phyloP scores from a whole-genome alignment of 2,797 vertebrate species.

The Helarctos malayanus region DNA sequence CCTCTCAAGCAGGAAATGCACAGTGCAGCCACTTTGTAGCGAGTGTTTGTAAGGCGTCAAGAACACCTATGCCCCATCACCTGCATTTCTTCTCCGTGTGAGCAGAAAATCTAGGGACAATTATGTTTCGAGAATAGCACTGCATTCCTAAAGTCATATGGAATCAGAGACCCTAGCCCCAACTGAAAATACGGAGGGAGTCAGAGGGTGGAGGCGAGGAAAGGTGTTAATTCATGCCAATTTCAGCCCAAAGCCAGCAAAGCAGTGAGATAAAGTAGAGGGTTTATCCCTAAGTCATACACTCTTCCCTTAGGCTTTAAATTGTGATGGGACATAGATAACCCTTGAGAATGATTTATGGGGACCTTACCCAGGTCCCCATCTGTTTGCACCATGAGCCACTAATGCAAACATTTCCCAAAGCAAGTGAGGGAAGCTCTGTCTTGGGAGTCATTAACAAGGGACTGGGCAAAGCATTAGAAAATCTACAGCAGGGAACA shows the following conservation, averaged over 20 bases:
- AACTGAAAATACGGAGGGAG: not conserved
- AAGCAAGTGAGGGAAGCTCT: slow-evolving; percentile 45
- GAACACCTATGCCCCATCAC: slow-evolving; percentile 28
- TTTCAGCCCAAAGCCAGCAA: slow-evolving; percentile 24
- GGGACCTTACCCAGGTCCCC: not conserved
- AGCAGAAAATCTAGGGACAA: slow-evolving; percentile 37
- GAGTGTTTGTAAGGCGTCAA: not conserved
- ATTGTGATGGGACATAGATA: slow-evolving; percentile 61
- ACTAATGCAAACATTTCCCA: slow-evolving; percentile 49
- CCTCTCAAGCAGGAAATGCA: slow-evolving; percentile 30
- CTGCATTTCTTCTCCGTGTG: slow-evolving; percentile 10
- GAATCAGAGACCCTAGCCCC: not conserved
- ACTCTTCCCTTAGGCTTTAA: slow-evolving; percentile 23
- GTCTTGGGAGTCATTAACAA: slow-evolving; percentile 67
- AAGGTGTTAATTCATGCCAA: not conserved
- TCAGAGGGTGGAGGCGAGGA: not conserved
- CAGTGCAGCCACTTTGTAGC: not conserved
- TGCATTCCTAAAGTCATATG: not conserved
- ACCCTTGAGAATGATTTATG: slow-evolving; percentile 74
- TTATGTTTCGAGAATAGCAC: not conserved
- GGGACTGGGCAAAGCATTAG: slow-evolving; percentile 16
- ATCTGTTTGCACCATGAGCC: slow-evolving; percentile 61
- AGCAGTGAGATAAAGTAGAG: slow-evolving; percentile 17
- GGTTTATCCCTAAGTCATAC: slow-evolving; percentile 56
- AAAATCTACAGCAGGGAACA: slow-evolving; percentile 44